Evolutionary conservation across 2,888 invertebrate genomes (phyloP).

Genomic region (Gandaritis pyraliata): DNA sequence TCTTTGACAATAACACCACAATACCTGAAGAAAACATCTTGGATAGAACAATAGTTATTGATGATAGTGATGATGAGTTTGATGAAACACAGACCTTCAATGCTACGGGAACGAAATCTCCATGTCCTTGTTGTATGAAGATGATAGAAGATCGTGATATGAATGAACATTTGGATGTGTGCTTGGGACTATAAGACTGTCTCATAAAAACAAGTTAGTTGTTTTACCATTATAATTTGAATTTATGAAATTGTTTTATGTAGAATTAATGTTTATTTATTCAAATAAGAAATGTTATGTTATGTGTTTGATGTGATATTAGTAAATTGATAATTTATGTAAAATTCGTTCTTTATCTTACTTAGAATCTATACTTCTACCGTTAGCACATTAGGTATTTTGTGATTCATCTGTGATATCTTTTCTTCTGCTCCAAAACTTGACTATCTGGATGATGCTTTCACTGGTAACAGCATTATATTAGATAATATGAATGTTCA

Average conservation of each 20-base stretch:
- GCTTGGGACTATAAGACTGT: conserved; percentile 50
- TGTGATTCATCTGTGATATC: no score
- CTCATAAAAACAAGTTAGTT: no score
- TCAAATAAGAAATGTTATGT: background rate
- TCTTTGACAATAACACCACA: conserved; percentile 72
- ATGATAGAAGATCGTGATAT: conserved; percentile 80
- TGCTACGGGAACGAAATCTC: conserved; percentile 73
- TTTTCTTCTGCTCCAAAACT: no score
- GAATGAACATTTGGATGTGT: conserved; percentile 85
- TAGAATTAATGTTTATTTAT: conserved; percentile 9
- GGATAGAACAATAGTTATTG: conserved; percentile 58
- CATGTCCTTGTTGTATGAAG: conserved; percentile 86
- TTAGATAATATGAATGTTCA: no score
- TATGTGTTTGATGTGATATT: conserved; percentile 51
- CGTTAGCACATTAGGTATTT: no score
- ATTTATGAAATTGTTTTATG: background rate
- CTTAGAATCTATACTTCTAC: no score
- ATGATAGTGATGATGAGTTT: conserved; percentile 63
- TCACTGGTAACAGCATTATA: no score
- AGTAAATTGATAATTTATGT: conserved; percentile 39
- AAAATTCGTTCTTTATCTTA: background rate
- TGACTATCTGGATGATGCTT: no score
- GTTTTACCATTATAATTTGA: background rate
- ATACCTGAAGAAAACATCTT: conserved; percentile 59
- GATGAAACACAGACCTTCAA: conserved; percentile 71